A percentile compares a stretch with the other conserved stretches of the same genome.
Evolutionary conservation across 1,140 invertebrate species (phyloP).

Genomic region (Eufriesea mexicana): DNA sequence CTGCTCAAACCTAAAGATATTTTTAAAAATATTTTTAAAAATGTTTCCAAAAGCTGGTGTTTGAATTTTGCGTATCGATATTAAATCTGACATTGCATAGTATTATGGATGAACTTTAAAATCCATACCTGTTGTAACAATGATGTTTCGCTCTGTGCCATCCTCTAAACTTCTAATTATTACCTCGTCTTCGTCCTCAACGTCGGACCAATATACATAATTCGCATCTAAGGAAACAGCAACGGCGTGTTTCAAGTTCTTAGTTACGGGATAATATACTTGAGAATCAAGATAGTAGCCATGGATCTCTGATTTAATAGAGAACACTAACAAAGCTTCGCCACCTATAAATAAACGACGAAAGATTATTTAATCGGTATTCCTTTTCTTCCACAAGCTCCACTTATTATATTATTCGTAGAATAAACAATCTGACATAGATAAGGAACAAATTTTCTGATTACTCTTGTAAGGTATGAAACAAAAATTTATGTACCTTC

Average conservation of each 20-base stretch:
- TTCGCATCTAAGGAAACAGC: slow-evolving; percentile 87
- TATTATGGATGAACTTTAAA: no score
- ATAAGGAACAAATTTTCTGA: neutral
- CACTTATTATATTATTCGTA: neutral
- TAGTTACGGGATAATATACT: slow-evolving; percentile 79
- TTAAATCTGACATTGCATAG: no score
- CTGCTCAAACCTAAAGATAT: slow-evolving; percentile 84
- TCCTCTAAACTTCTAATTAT: slow-evolving; percentile 85
- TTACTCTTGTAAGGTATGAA: neutral
- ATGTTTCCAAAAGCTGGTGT: neutral
- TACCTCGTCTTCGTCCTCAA: slow-evolving; percentile 85
- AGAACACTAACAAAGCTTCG: slow-evolving; percentile 86
- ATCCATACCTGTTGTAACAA: slow-evolving; percentile 77
- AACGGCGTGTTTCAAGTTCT: slow-evolving; percentile 84
- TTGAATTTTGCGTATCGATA: no score
- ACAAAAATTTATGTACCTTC: slow-evolving; percentile 72
- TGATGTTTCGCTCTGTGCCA: slow-evolving; percentile 83
- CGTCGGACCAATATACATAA: slow-evolving; percentile 90
- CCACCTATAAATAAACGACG: slow-evolving; percentile 74
- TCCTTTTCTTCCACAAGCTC: neutral
- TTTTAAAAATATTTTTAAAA: neutral
- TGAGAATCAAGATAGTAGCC: slow-evolving; percentile 81
- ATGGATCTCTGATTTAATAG: slow-evolving; percentile 82
- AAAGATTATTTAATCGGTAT: neutral
- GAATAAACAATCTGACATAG: neutral